A percentile compares a stretch with the other conserved stretches of the same genome.
These are phyloP conservation scores for Wiebesia pumilae DNA, from an alignment of 1,140 invertebrate species.

Conservation along the genomic window DNA sequence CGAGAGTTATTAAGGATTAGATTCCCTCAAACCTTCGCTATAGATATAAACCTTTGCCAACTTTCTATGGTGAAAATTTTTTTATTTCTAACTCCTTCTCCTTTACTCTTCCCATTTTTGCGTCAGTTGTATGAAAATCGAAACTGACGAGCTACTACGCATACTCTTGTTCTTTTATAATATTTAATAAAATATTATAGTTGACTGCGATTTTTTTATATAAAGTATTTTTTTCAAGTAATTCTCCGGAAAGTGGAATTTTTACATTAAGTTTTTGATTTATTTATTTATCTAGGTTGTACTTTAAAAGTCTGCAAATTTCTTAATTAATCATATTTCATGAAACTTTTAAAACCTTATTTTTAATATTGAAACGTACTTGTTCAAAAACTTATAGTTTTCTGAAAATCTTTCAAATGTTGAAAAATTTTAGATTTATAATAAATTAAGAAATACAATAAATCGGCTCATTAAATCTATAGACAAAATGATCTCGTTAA, in stretches of 20 bases:
- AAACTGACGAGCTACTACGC: not conserved
- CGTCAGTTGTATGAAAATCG: slow-evolving; percentile 11
- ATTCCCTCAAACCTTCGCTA: slow-evolving; percentile 5
- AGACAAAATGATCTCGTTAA: too few species aligned
- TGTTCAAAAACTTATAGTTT: too few species aligned
- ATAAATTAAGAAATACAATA: too few species aligned
- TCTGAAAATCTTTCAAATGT: too few species aligned
- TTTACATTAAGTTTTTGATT: not conserved
- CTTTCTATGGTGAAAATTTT: slow-evolving; percentile 30
- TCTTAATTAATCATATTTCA: too few species aligned
- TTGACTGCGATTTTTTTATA: not conserved
- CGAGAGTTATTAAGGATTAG: slow-evolving; percentile 56
- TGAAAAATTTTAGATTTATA: too few species aligned
- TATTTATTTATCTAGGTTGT: not conserved
- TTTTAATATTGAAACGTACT: too few species aligned
- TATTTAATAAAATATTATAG: slow-evolving; percentile 16
- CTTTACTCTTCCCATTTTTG: not conserved
- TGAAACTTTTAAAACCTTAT: too few species aligned
- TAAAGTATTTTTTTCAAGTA: not conserved
- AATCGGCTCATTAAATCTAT: too few species aligned
- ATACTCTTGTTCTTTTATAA: not conserved
- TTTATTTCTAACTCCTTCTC: not conserved
- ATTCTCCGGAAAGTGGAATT: not conserved
- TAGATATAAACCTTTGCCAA: too few species aligned
- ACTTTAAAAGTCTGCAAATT: too few species aligned